A percentile compares a stretch with the other conserved stretches of the same genome.
phyloP scores from a whole-genome alignment of 1,140 invertebrate species.

The Zaprionus taronus region DNA sequence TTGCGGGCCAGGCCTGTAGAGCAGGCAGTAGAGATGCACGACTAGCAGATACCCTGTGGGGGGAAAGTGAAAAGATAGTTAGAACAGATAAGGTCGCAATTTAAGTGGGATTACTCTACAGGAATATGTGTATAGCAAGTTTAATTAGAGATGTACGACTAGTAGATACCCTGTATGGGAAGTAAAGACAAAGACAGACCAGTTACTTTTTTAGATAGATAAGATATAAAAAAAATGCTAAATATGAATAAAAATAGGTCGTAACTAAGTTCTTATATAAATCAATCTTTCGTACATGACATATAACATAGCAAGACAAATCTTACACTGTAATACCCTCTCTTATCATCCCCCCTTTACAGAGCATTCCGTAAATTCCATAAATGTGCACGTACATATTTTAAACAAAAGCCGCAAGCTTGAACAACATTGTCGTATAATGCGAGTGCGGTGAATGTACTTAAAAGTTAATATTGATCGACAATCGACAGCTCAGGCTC shows the following conservation, averaged over 20 bases:
- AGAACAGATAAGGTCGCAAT: too few relatives aligned
- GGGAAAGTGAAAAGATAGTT: too few relatives aligned
- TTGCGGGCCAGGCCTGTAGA: slow-evolving; percentile 31
- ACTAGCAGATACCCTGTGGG: slow-evolving; percentile 20
- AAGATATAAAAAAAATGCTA: too few relatives aligned
- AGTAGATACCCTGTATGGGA: background rate
- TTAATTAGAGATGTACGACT: too few relatives aligned
- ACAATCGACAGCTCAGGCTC: background rate
- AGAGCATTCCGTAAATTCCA: background rate
- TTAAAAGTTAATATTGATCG: slow-evolving; percentile 28
- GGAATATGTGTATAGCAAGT: too few relatives aligned
- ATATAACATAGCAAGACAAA: too few relatives aligned
- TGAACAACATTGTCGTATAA: background rate
- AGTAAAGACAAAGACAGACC: too few relatives aligned
- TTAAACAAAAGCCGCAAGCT: slow-evolving; percentile 19
- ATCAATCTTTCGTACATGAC: background rate
- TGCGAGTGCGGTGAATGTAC: slow-evolving; percentile 31
- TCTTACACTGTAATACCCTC: background rate
- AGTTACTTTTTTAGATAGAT: too few relatives aligned
- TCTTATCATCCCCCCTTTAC: background rate
- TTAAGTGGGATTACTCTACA: too few relatives aligned
- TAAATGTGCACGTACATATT: background rate
- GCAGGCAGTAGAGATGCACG: background rate
- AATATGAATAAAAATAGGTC: too few relatives aligned
- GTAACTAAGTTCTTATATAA: too few relatives aligned